Evolutionary conservation across 2,888 invertebrate genomes (phyloP).

Genomic region (Hydroisotoma schaefferi): DNA sequence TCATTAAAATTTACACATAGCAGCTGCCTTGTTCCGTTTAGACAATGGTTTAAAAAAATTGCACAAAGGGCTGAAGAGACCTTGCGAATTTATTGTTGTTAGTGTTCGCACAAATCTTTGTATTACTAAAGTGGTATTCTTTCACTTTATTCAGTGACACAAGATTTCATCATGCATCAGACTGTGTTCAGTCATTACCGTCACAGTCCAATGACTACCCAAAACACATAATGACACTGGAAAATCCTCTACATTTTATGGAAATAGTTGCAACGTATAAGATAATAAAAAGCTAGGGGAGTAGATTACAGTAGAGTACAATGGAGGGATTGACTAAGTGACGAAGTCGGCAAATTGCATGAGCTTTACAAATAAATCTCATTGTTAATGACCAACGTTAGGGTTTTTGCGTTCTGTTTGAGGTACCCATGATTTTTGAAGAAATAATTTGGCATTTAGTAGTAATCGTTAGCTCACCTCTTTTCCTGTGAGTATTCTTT

Average conservation of each 20-base stretch:
- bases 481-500: too few species aligned
- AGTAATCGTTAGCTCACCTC: too few species aligned
- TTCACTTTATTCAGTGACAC: too few species aligned
- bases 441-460: not conserved
- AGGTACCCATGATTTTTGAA: not conserved
- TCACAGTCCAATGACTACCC: not conserved
- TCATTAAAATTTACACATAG: too few species aligned
- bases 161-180: not conserved
- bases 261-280: too few species aligned
- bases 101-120: not conserved
- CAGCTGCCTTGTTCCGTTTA: too few species aligned
- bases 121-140: not conserved
- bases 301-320: too few species aligned
- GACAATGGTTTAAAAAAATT: too few species aligned
- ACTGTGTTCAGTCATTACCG: not conserved
- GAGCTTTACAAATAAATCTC: not conserved
- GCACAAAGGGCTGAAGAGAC: too few species aligned
- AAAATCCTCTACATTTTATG: slow-evolving; percentile 25
- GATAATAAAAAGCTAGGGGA: too few species aligned
- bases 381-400: not conserved
- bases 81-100: slow-evolving; percentile 8
- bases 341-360: not conserved
- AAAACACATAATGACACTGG: slow-evolving; percentile 20
- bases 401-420: not conserved
- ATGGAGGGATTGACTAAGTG: not conserved